Percentiles rank a stretch among this genome's conserved stretches.
phyloP scores from a whole-genome alignment of 2,113 vertebrate species.

The Sus scrofa region DNA sequence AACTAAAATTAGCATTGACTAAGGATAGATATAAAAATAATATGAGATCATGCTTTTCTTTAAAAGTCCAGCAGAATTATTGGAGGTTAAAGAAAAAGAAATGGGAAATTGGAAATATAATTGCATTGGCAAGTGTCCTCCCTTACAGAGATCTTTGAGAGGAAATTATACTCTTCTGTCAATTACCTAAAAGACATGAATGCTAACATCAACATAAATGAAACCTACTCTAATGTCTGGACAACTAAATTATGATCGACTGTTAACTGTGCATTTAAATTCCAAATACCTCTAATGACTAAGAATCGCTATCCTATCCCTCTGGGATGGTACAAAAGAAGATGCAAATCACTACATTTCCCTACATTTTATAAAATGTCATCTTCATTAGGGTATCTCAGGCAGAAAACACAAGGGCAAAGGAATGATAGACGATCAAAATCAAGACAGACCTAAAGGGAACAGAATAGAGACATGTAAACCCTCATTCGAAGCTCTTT shows the following conservation, averaged over 20 bases:
- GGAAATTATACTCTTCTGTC: conserved; percentile 38
- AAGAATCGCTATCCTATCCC: background rate
- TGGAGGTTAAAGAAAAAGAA: conserved; percentile 58
- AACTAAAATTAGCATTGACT: conserved; percentile 77
- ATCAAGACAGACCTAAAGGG: background rate
- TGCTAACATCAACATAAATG: conserved; percentile 33
- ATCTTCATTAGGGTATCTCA: background rate
- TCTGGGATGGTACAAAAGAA: background rate
- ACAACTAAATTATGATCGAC: conserved; percentile 20
- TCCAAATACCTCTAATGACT: background rate
- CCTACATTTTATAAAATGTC: background rate
- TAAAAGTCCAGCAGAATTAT: conserved; percentile 52
- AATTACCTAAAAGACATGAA: conserved; percentile 54
- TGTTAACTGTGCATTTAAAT: conserved; percentile 20
- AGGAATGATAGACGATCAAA: background rate
- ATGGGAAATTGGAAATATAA: conserved; percentile 60
- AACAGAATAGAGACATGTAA: background rate
- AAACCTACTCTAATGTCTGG: background rate
- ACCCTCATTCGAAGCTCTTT: background rate
- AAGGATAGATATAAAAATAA: conserved; percentile 62
- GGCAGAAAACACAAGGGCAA: background rate
- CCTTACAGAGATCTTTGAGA: conserved; percentile 32
- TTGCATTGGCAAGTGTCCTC: conserved; percentile 57
- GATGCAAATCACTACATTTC: conserved; percentile 21
- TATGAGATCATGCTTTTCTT: conserved; percentile 58